A percentile compares a stretch with the other conserved stretches of the same genome.
Evolutionary conservation across 2,797 vertebrate species (phyloP).

Genomic region (Falco biarmicus): DNA sequence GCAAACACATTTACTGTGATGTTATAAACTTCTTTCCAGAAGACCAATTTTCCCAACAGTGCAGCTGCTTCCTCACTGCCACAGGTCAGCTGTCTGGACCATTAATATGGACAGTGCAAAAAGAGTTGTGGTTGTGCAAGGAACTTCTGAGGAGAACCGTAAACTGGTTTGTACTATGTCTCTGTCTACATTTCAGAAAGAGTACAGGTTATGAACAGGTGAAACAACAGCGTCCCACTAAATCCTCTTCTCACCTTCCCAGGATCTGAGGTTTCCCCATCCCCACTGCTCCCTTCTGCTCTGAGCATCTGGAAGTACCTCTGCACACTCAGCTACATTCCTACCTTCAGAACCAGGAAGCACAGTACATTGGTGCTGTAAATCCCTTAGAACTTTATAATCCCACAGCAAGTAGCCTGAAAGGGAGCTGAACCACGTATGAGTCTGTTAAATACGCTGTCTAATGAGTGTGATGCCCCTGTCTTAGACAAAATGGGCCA

Average conservation of each 20-base stretch:
- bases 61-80: not conserved
- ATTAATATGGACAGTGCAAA: not conserved
- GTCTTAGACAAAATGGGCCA: not conserved
- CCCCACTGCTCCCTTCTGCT: not conserved
- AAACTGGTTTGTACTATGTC: not conserved
- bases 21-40: not conserved
- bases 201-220: not conserved
- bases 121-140: not conserved
- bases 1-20: not conserved
- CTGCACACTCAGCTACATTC: not conserved
- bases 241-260: not conserved
- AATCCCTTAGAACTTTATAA: not conserved
- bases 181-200: not conserved
- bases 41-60: not conserved
- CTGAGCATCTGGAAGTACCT: not conserved
- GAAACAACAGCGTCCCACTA: not conserved
- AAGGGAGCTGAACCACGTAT: not conserved
- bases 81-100: not conserved
- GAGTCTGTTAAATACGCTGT: not conserved
- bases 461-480: not conserved
- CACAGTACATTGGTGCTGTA: not conserved
- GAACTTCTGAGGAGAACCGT: not conserved
- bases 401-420: not conserved
- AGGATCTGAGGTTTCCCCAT: not conserved
- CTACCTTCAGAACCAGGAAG: not conserved